Evolutionary conservation across 2,797 vertebrate species (phyloP).

Genomic region (Chrosomus eos): DNA sequence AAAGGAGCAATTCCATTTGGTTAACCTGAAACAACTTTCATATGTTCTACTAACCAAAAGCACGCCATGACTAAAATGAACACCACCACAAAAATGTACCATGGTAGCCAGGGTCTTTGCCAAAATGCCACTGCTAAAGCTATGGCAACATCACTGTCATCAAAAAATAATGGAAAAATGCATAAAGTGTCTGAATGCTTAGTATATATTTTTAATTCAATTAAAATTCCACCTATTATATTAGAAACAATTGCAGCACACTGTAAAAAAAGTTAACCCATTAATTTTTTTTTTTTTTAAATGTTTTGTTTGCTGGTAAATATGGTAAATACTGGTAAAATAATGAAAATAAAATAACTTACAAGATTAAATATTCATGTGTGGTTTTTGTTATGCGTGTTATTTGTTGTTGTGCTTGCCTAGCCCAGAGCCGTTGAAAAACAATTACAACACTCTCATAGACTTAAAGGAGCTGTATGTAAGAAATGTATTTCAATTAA

Average conservation of each 20-base stretch:
- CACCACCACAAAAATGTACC: background rate
- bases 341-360: background rate
- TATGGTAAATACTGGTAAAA: background rate
- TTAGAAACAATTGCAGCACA: too few species aligned
- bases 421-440: too few species aligned
- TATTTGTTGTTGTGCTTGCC: background rate
- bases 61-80: background rate
- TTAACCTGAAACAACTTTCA: slow-evolving; percentile 24
- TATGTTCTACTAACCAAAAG: background rate
- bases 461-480: too few species aligned
- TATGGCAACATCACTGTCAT: background rate
- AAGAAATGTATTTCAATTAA: too few species aligned
- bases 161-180: background rate
- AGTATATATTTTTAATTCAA: background rate
- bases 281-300: too few species aligned
- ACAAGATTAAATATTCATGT: background rate
- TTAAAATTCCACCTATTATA: too few species aligned
- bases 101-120: background rate
- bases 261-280: too few species aligned
- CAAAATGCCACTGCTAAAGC: background rate
- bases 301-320: too few species aligned
- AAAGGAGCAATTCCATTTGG: slow-evolving; percentile 9
- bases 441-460: too few species aligned
- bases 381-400: background rate
- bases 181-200: background rate